Evolutionary conservation across 2,113 vertebrate genomes (phyloP).

Genomic region (Solenodon paradoxus): DNA sequence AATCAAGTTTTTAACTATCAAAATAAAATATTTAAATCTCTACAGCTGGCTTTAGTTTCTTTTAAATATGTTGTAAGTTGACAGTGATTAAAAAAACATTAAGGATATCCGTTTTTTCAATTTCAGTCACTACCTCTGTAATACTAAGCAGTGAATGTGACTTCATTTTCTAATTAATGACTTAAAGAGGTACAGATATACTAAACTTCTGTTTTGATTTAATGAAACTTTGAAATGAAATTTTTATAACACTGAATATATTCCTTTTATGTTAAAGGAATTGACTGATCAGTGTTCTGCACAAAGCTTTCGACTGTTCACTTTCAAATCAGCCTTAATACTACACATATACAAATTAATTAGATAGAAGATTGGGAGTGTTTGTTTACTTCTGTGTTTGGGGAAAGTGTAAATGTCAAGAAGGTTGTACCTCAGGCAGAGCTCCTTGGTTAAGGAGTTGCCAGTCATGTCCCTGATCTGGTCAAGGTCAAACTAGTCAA

Average conservation of each 20-base stretch:
- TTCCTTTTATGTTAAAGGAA: neutral
- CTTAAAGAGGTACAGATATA: neutral
- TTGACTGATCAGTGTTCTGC: neutral
- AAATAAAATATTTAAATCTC: neutral
- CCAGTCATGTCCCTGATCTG: neutral
- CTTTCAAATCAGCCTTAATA: neutral
- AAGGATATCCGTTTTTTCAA: neutral
- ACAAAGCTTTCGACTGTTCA: neutral
- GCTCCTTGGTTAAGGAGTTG: neutral
- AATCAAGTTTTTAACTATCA: neutral
- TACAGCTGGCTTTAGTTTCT: neutral
- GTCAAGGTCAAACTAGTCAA: neutral
- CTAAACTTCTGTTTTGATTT: constrained; percentile 3
- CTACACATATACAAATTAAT: neutral
- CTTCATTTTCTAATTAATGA: neutral
- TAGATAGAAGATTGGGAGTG: neutral
- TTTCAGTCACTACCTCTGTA: neutral
- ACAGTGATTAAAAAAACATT: neutral
- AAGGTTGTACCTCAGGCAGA: neutral
- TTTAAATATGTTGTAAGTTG: neutral
- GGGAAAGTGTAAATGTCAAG: neutral
- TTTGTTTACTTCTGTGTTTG: neutral
- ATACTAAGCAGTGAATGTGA: neutral
- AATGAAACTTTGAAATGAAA: neutral
- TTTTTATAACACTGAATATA: neutral